These are phyloP conservation scores for Thermophis baileyi DNA, from an alignment of 2,113 vertebrate species.

Conservation along the genomic window DNA sequence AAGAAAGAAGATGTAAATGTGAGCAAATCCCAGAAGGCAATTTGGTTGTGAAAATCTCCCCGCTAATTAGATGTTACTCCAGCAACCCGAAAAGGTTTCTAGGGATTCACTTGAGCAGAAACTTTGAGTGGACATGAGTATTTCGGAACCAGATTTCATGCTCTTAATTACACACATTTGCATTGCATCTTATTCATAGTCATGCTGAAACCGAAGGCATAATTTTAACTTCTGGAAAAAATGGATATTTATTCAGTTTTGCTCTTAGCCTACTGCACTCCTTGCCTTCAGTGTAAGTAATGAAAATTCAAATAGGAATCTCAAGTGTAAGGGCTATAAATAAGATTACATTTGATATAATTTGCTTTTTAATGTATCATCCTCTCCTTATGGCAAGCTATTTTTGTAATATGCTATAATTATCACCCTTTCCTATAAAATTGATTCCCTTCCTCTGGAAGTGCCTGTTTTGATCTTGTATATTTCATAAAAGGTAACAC, in stretches of 20 bases:
- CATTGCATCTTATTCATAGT: constrained; percentile 1
- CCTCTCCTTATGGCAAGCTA: not conserved
- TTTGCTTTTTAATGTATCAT: not conserved
- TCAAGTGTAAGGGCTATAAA: not conserved
- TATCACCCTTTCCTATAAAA: not conserved
- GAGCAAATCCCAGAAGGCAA: not conserved
- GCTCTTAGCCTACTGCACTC: not conserved
- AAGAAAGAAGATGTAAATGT: not conserved
- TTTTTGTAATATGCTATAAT: not conserved
- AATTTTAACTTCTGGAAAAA: constrained; percentile 1
- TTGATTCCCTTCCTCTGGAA: not conserved
- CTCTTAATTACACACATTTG: constrained; percentile 15
- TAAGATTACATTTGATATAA: not conserved
- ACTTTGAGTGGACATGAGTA: not conserved
- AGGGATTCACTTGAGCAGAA: not conserved
- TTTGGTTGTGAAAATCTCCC: not conserved
- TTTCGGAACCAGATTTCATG: constrained; percentile 2
- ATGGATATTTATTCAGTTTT: constrained; percentile 9
- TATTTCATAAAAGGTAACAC: not conserved
- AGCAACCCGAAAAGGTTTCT: not conserved
- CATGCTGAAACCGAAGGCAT: not conserved
- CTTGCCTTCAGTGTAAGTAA: not conserved
- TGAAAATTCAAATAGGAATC: not conserved
- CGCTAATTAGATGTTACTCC: not conserved
- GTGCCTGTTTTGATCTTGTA: not conserved